These are phyloP conservation scores for Acipenser ruthenus DNA, from an alignment of 2,797 vertebrate genomes.

Conservation along the genomic window DNA sequence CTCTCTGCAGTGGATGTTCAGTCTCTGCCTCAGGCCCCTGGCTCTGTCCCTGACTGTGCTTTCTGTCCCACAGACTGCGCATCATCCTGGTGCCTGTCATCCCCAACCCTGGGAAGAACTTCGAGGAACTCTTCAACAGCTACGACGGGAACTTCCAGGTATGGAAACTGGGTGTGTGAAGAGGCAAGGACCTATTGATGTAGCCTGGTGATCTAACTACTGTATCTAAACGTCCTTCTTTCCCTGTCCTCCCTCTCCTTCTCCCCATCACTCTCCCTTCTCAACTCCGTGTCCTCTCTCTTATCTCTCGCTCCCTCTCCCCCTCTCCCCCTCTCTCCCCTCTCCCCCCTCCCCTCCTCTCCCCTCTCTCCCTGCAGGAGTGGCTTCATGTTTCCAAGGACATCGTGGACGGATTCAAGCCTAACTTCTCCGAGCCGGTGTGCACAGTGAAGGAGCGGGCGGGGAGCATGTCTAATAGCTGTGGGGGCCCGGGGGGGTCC, in stretches of 20 bases:
- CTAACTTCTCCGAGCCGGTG: conserved; percentile 70
- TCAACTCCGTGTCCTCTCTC: background rate
- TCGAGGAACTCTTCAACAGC: conserved; percentile 59
- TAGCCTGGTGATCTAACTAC: conserved; percentile 15
- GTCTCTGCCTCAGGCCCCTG: background rate
- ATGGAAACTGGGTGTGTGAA: conserved; percentile 30
- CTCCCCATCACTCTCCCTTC: background rate
- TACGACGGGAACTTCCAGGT: conserved; percentile 72
- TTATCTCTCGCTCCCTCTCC: background rate
- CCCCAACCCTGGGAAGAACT: conserved; percentile 68
- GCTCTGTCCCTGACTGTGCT: background rate
- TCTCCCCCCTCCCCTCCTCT: background rate
- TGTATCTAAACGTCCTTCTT: conserved; percentile 9
- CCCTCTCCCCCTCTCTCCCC: background rate
- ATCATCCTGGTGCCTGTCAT: conserved; percentile 72
- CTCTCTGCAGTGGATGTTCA: conserved; percentile 7
- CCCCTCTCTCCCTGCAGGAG: conserved; percentile 47
- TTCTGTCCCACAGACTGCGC: conserved; percentile 51
- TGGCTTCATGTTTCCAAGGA: conserved; percentile 78
- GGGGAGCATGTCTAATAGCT: conserved; percentile 34
- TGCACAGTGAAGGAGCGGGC: conserved; percentile 68
- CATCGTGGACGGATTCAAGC: conserved; percentile 68
- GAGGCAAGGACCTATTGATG: conserved; percentile 9
- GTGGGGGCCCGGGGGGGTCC: conserved; percentile 27
- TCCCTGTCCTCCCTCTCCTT: background rate